Evolutionary conservation across 2,797 vertebrate genomes (phyloP).

Genomic region (Trachurus trachurus): DNA sequence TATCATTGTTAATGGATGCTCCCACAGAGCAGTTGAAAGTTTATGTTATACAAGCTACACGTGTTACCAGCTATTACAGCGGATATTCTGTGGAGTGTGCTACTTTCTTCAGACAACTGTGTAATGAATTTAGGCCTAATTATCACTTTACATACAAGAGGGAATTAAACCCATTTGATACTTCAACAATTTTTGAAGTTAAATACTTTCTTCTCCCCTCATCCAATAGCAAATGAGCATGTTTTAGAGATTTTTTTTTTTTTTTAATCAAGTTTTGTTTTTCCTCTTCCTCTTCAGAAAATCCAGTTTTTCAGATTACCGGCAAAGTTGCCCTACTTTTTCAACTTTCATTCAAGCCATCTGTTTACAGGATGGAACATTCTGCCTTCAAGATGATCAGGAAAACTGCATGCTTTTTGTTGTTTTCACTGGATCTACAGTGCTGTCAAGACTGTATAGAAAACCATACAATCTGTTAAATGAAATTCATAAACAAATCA

Average conservation of each 20-base stretch:
- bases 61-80: neutral
- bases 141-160: neutral
- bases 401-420: neutral
- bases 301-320: neutral
- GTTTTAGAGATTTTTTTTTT: slow-evolving; percentile 8
- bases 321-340: slow-evolving; percentile 18
- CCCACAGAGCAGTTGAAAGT: neutral
- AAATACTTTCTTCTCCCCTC: neutral
- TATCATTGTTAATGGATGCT: neutral
- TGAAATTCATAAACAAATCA: neutral
- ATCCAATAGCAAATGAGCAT: neutral
- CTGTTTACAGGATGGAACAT: slow-evolving; percentile 18
- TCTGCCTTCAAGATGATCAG: slow-evolving; percentile 19
- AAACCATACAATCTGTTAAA: neutral
- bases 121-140: neutral
- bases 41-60: neutral
- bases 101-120: neutral
- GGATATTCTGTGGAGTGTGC: neutral
- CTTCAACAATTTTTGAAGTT: neutral
- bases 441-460: neutral
- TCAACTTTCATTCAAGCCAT: slow-evolving; percentile 30
- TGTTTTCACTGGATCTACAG: neutral
- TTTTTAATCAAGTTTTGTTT: slow-evolving; percentile 10
- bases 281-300: slow-evolving; percentile 24
- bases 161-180: neutral